Conservation (phyloP, 1,140 invertebrate species). For the Neoseiulus cucumeris region DNA sequence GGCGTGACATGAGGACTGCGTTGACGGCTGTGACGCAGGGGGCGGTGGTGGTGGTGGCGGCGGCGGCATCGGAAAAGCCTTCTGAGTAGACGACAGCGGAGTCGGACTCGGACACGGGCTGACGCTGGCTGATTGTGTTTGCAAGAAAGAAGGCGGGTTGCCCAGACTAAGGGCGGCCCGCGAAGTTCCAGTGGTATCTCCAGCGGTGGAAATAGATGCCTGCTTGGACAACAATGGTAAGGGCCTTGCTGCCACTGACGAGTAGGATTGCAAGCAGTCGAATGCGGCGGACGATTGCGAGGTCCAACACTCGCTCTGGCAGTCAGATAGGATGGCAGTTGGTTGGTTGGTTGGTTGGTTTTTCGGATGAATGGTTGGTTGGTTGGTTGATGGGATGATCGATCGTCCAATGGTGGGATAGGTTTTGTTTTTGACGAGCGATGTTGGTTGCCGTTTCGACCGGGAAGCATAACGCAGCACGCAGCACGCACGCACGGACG, state of each 20-base stretch:
- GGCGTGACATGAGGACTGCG: no score
- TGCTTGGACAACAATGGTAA: no score
- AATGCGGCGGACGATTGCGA: not conserved
- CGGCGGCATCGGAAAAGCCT: not conserved
- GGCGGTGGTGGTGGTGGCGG: not conserved
- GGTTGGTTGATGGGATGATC: not conserved
- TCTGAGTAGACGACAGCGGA: no score
- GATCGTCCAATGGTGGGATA: not conserved
- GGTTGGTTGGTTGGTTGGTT: not conserved
- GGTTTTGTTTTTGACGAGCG: no score
- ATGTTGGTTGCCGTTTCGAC: no score
- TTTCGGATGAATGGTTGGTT: not conserved
- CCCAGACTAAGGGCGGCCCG: no score
- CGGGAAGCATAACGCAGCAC: not conserved
- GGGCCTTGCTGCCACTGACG: no score
- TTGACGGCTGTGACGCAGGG: no score
- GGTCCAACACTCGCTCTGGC: constrained; percentile 11
- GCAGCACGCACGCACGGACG: not conserved
- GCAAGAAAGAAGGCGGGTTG: not conserved
- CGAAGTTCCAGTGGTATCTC: no score
- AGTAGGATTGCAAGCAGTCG: no score
- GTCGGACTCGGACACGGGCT: constrained; percentile 1
- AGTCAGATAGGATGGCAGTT: not conserved
- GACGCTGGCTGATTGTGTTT: not conserved
- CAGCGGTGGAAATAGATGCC: not conserved